A percentile compares a stretch with the other conserved stretches of the same genome.
These are phyloP conservation scores for Berghia stephanieae DNA, from an alignment of 1,140 invertebrate genomes.

Conservation along the genomic window DNA sequence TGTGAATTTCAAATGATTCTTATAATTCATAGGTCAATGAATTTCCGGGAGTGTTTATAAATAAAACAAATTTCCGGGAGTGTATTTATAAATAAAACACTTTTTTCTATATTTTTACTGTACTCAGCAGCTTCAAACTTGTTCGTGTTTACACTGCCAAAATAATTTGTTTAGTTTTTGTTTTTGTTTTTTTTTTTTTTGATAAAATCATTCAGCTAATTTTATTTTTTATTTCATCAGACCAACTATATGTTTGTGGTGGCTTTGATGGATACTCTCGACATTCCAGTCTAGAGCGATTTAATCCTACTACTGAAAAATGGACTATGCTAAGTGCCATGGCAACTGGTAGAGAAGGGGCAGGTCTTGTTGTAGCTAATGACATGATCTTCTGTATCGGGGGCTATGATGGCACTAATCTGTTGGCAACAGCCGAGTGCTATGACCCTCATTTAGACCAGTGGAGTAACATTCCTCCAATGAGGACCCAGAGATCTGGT, in stretches of 20 bases:
- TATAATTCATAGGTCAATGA: no score
- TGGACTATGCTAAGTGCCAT: constrained; percentile 61
- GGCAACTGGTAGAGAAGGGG: constrained; percentile 59
- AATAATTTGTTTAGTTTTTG: not conserved
- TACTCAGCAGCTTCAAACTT: no score
- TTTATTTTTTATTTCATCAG: constrained; percentile 35
- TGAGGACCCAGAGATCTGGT: constrained; percentile 60
- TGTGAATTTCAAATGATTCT: no score
- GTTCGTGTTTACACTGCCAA: no score
- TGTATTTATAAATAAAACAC: no score
- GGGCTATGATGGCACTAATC: constrained; percentile 62
- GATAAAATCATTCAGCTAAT: not conserved
- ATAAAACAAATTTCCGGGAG: no score
- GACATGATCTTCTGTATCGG: constrained; percentile 64
- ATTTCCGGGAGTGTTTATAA: no score
- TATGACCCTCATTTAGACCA: constrained; percentile 57
- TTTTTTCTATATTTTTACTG: no score
- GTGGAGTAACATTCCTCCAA: constrained; percentile 56
- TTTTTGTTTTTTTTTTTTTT: not conserved
- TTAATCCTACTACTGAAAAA: constrained; percentile 56
- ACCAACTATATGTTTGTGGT: constrained; percentile 64
- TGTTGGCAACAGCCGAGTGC: constrained; percentile 58
- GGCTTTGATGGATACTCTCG: constrained; percentile 64
- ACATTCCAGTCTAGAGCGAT: constrained; percentile 62
- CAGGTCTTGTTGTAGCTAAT: constrained; percentile 61